Percentiles rank a stretch among this genome's conserved stretches.
phyloP scores from a whole-genome alignment of 2,888 invertebrate genomes.

The Erpobdella octoculata region DNA sequence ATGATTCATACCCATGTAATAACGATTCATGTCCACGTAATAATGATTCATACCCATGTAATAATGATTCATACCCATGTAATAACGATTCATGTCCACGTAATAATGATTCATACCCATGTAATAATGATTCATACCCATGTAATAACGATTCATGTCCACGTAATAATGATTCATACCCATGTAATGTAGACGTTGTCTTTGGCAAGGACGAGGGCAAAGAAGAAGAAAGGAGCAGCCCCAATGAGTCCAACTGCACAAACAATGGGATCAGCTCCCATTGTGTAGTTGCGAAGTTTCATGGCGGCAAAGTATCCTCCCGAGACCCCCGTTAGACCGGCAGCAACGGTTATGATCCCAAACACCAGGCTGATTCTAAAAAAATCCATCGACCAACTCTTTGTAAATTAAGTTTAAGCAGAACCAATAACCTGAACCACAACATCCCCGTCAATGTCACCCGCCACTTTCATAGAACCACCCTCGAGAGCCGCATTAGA shows the following conservation, averaged over 20 bases:
- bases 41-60: no score
- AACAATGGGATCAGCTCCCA: constrained; percentile 76
- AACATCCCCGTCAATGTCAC: neutral
- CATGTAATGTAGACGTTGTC: constrained; percentile 64
- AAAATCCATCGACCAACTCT: neutral
- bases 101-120: no score
- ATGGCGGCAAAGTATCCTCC: constrained; percentile 62
- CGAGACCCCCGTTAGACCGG: constrained; percentile 86
- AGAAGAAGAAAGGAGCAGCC: constrained; percentile 78
- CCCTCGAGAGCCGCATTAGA: neutral
- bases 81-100: no score
- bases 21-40: no score
- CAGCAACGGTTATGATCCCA: constrained; percentile 83
- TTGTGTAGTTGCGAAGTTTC: constrained; percentile 44
- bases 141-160: no score
- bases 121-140: no score
- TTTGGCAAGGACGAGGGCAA: constrained; percentile 66
- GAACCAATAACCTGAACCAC: neutral
- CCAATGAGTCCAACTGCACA: constrained; percentile 79
- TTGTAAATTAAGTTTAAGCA: neutral
- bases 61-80: no score
- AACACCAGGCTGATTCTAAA: constrained; percentile 55
- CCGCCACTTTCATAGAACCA: neutral
- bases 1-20: no score
- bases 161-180: no score